A percentile compares a stretch with the other conserved stretches of the same genome.
Conservation (phyloP, 2,797 vertebrate species). For the Carcharodon carcharias region DNA sequence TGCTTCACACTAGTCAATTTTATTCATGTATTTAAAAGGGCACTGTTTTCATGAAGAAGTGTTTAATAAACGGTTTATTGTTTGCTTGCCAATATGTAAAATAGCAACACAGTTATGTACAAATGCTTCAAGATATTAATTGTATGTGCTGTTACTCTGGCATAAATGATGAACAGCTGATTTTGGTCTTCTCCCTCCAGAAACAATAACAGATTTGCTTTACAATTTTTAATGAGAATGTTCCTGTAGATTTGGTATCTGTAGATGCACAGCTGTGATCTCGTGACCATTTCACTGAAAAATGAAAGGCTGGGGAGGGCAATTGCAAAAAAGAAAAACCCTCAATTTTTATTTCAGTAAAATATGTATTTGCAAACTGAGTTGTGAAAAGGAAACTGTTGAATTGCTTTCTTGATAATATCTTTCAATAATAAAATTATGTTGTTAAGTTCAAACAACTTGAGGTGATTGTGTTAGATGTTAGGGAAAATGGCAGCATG, state of each 20-base stretch:
- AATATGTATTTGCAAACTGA: not conserved
- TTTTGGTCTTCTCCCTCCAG: not conserved
- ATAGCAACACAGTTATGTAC: not conserved
- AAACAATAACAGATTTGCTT: not conserved
- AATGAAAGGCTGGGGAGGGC: not conserved
- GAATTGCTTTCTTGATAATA: not conserved
- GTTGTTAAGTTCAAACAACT: not conserved
- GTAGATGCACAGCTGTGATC: no score
- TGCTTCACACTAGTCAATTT: not conserved
- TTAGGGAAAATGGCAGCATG: not conserved
- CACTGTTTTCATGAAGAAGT: not conserved
- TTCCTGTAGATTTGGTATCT: not conserved
- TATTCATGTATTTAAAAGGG: constrained; percentile 23
- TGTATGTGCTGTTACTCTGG: not conserved
- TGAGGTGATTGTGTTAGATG: not conserved
- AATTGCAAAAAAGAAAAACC: not conserved
- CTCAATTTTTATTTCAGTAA: not conserved
- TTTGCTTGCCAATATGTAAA: not conserved
- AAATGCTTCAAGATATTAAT: not conserved
- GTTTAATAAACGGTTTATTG: not conserved
- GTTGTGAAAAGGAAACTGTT: not conserved
- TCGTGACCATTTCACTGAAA: not conserved
- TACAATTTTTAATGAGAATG: not conserved
- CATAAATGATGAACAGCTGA: not conserved
- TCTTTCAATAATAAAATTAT: no score